phyloP scores from a whole-genome alignment of 2,797 vertebrate species.

The Bradypodion ventrale region DNA sequence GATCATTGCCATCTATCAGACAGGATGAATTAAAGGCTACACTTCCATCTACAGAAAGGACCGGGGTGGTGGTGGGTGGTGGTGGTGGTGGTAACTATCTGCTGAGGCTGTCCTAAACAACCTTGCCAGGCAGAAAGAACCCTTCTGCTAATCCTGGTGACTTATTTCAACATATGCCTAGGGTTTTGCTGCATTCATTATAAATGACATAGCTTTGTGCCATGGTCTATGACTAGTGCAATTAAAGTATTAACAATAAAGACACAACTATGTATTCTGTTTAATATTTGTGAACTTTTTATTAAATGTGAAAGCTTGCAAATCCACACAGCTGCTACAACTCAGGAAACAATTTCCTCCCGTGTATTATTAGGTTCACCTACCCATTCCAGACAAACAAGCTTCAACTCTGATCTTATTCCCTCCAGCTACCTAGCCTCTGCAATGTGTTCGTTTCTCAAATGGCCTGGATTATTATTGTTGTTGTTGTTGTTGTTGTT shows the following conservation, averaged over 20 bases:
- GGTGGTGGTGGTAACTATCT: constrained; percentile 2
- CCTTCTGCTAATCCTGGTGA: too few relatives aligned
- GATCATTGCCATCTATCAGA: background rate
- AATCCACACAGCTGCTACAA: background rate
- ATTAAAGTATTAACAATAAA: too few relatives aligned
- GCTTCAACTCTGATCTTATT: background rate
- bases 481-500: too few relatives aligned
- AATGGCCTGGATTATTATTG: too few relatives aligned
- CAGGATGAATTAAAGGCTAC: background rate
- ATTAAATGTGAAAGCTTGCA: background rate
- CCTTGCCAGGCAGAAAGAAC: background rate
- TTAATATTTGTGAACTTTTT: background rate
- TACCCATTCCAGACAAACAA: too few relatives aligned
- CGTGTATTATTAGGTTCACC: background rate
- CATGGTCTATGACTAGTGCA: too few relatives aligned
- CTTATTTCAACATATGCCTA: background rate
- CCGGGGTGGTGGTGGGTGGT: too few relatives aligned
- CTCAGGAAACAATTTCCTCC: background rate
- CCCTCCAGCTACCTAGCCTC: background rate
- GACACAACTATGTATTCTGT: background rate
- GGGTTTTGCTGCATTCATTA: background rate
- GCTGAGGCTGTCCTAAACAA: background rate
- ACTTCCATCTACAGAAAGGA: background rate
- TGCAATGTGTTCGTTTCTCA: background rate
- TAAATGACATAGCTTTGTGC: background rate